Conservation (phyloP, 1,140 invertebrate genomes). For the Cephus cinctus region DNA sequence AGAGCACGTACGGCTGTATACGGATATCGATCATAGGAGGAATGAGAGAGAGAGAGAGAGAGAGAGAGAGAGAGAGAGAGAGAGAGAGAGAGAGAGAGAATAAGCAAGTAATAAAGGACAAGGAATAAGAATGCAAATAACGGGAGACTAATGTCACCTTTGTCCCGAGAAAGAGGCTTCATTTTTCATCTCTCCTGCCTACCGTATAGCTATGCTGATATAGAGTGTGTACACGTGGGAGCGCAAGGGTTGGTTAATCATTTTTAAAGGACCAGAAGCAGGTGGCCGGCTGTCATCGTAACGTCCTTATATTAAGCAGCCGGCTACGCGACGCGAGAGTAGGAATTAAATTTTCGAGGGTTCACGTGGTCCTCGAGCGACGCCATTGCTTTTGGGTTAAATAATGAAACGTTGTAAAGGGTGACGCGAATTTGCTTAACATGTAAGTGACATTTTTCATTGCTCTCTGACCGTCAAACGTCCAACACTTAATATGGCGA, state of each 20-base stretch:
- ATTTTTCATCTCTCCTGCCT: constrained; percentile 40
- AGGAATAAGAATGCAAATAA: too few relatives aligned
- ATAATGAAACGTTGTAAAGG: constrained; percentile 37
- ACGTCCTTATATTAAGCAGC: constrained; percentile 25
- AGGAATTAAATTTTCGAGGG: constrained; percentile 34
- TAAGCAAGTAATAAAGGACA: too few relatives aligned
- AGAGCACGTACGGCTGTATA: too few relatives aligned
- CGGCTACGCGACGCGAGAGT: constrained; percentile 16
- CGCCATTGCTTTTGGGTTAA: constrained; percentile 10
- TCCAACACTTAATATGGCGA: too few relatives aligned
- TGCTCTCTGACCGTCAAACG: too few relatives aligned
- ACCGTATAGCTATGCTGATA: too few relatives aligned
- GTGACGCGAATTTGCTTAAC: constrained; percentile 37
- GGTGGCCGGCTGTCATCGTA: constrained; percentile 28
- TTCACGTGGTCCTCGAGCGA: not conserved
- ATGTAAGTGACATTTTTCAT: constrained; percentile 36
- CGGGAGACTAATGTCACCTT: constrained; percentile 35
- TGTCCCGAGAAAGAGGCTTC: constrained; percentile 25
- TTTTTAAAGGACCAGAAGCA: constrained; percentile 42
- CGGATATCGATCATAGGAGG: too few relatives aligned
- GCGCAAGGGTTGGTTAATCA: constrained; percentile 36
- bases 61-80: too few relatives aligned
- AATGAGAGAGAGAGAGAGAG: too few relatives aligned
- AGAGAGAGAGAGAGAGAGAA: too few relatives aligned
- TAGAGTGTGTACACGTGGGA: too few relatives aligned